A percentile compares a stretch with the other conserved stretches of the same genome.
Evolutionary conservation across 2,113 vertebrate species (phyloP).

Genomic region (Aramus guarauna): DNA sequence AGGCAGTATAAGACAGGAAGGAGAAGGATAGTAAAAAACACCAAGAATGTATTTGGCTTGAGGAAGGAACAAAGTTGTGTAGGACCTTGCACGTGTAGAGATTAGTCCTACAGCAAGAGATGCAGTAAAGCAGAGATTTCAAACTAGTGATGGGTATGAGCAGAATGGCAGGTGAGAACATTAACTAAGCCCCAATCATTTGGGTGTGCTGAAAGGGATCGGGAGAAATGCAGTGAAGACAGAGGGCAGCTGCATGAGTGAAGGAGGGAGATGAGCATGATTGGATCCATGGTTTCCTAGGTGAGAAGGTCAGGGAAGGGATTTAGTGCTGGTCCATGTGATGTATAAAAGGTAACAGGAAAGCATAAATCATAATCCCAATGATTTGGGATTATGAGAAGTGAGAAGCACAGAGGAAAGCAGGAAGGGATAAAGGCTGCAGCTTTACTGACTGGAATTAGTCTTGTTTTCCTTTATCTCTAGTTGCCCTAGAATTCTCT

Average conservation of each 20-base stretch:
- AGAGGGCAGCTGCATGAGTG: neutral
- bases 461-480: conserved; percentile 12
- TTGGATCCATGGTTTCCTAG: neutral
- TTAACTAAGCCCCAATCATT: neutral
- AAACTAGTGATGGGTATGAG: neutral
- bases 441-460: conserved; percentile 14
- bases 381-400: conserved; percentile 2
- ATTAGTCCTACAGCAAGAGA: neutral
- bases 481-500: neutral
- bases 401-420: neutral
- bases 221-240: neutral
- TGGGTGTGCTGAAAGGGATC: neutral
- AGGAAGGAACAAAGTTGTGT: neutral
- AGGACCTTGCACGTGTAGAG: neutral
- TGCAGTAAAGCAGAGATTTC: neutral
- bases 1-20: neutral
- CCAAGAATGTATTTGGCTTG: neutral
- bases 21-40: neutral
- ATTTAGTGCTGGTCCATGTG: neutral
- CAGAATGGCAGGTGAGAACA: neutral
- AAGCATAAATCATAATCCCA: conserved; percentile 21
- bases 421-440: conserved; percentile 22
- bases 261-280: neutral
- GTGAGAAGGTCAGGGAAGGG: neutral
- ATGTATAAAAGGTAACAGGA: conserved; percentile 4